These are phyloP conservation scores for Scaptomyza caliginosa DNA, from an alignment of 2,888 invertebrate species.

Conservation along the genomic window DNA sequence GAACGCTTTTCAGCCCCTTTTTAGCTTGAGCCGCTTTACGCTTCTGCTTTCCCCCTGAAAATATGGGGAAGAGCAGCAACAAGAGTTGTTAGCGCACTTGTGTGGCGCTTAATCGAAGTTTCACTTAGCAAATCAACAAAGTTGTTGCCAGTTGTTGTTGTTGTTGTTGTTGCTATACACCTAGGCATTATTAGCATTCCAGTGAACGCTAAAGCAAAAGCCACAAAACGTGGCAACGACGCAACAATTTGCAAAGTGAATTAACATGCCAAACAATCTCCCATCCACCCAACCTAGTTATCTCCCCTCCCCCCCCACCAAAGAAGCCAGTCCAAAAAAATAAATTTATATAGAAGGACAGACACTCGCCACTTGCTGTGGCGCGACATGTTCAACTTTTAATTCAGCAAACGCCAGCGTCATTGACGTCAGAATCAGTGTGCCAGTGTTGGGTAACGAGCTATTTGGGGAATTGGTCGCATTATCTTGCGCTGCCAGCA, in stretches of 20 bases:
- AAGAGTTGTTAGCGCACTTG: conserved; percentile 43
- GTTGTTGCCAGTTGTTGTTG: conserved; percentile 47
- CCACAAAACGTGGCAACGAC: conserved; percentile 40
- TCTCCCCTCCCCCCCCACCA: conserved; percentile 2
- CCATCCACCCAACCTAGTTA: conserved; percentile 40
- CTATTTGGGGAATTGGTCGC: conserved; percentile 31
- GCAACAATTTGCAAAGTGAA: conserved; percentile 77
- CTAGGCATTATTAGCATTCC: conserved; percentile 72
- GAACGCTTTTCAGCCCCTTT: conserved; percentile 31
- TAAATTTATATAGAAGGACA: not conserved
- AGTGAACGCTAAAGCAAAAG: conserved; percentile 38
- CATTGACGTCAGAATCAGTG: conserved; percentile 71
- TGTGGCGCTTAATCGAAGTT: conserved; percentile 70
- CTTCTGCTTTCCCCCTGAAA: conserved; percentile 16
- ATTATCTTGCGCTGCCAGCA: conserved; percentile 64
- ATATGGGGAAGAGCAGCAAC: conserved; percentile 17
- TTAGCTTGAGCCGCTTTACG: conserved; percentile 30
- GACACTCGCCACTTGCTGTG: conserved; percentile 21
- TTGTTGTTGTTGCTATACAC: conserved; percentile 40
- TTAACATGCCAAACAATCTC: conserved; percentile 68
- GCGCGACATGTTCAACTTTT: conserved; percentile 75
- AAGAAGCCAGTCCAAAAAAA: not conserved
- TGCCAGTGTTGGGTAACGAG: conserved; percentile 18
- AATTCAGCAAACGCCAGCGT: conserved; percentile 52
- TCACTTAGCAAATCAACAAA: conserved; percentile 77